Base-by-base conservation (phyloP, 2,888 invertebrate genomes). In the Macaria notata region DNA sequence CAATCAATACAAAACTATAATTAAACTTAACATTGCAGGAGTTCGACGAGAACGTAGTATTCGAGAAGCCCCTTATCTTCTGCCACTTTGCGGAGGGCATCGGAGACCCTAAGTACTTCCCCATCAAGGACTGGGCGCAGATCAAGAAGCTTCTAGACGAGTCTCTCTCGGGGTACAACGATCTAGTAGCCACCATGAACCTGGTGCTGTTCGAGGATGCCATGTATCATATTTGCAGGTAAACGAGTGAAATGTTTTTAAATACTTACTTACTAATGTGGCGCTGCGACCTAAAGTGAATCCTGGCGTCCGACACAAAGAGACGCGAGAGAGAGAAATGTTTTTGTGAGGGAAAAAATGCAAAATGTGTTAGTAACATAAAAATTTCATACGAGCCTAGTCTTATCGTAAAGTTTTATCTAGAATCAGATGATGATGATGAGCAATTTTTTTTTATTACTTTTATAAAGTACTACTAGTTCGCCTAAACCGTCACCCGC, bases 141-240 rank as follows among this genome's bases (percentile, higher is more conserved):
- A 90, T 98, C 9, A 94, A 93, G 65, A 94, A 93, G 70, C 85
- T 98, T 43, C 88, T 98, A 1, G 92, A 94, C 4, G 98, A 98
- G 66, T 97, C 97, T 0, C 92, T 98, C 52, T 92, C 94, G 3
- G 94, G 94, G 19, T 98, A 98, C 79, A 98, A 98, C 79, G 98
- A 98, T 75, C 92, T 98, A 63, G 94, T 96, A 6, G 96, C 97
- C 2, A 96, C 96, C 0, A 98, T 98, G 97, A 98, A 98, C 84
- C 89, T 98, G 58, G 98, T 98, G 3, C 93, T 98, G 6, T 98
- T 98, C 76, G 98, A 98, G 77, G 98, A 98, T 80, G 98, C 98
- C 9, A 97, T 98, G 95, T 94, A 95, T 64, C 98, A 98, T 79
- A 94, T 98, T 50, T 97, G 97, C 84, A 94, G 96, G 93, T 94